Base-by-base conservation (phyloP, 2,888 invertebrate species). In the Drosophila kambysellisi region DNA sequence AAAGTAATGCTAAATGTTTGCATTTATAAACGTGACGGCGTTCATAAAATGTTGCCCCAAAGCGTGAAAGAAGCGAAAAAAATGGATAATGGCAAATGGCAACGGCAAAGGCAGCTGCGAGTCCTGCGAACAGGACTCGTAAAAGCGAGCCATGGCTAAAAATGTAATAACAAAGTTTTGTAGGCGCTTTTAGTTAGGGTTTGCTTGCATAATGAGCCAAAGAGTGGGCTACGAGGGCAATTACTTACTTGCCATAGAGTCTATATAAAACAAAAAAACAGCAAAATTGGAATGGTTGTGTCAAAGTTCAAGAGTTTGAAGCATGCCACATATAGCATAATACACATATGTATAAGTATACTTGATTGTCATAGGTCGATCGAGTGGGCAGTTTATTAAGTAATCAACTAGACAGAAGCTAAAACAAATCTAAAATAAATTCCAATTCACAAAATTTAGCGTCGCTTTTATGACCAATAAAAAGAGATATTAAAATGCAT, bases 11-110 rank as follows among this genome's bases (percentile, higher is more conserved):
- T 79, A 82, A 83, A 79, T 80, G 78, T 85, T 85, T 88, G 82
- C 83, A 74, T 85, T 81, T 83, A 76, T 71, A 81, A 74, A 76
- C 78, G 81, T 81, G 85, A 76, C 74, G 81, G 74, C 70, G 69
- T 64, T 58, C 73, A 73, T 81, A 75, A 81, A 81, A 78, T 61
- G 76, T 67, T 46, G 68, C 64, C 32, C 32, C 57, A 20, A 12
- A 51, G 25, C 32, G 48, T 43, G 17, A 54, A 52, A 53, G n/a
- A 32, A 29, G 25, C 35, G n/a, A 58, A 46, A 60, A 76, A 60
- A 46, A 46, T 25, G 76, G 72, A 76, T 76, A 77, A 76, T 76
- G 70, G 67, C 51, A 51, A 51, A n/a, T 46, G 46, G 46, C 48
- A 70, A 72, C 59, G 72, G 72, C 62, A 68, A 61, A 58, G 53